Base-by-base conservation (phyloP, 2,113 vertebrate genomes). In the Podocnemis expansa region DNA sequence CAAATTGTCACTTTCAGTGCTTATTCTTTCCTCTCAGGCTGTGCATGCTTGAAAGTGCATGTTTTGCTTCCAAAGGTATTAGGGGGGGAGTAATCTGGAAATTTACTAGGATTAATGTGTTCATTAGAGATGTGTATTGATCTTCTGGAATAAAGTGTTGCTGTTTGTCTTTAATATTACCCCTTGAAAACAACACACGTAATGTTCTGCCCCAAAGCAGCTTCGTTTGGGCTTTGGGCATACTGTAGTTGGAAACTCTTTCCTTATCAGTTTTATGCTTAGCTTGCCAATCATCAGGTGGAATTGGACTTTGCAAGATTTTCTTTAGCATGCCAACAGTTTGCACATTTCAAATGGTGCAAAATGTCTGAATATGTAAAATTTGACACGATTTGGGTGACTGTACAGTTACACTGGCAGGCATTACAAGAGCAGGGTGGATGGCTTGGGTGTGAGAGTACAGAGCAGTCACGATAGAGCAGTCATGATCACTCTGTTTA, bases 311-410 rank as follows among this genome's bases (percentile, higher is more conserved):
- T 85, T 2, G 0, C 82, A 22, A 51, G 60, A 76, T 79, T 90
- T 96, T 86, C 82, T 55, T 94, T 87, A 34, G 93, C 95, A 12
- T 85, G 94, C 89, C 81, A 91, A 80, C 73, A 84, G 87, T 89
- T 91, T 93, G 80, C 84, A 89, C 82, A 0, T 94, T 84, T 34
- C 91, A 95, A 86, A 80, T 87, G 88, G 60, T 55, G 47, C 76
- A n/a, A 80, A 90, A 94, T 91, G 96, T 97, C 84, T 93, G 90
- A 97, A 79, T 93, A 95, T 96, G 92, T 87, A 97, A 96, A 93
- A 87, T 95, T 97, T 96, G 92, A 14, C 92, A 6, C 2, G 75
- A 21, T 54, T 43, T 41, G 52, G 38, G 51, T 80, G 92, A 92
- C 92, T 92, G 86, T 91, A 63, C 86, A 91, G 86, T 89, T 94